A percentile compares a stretch with the other conserved stretches of the same genome.
Evolutionary conservation across 2,888 invertebrate species (phyloP).

Genomic region (Neoascia interrupta): DNA sequence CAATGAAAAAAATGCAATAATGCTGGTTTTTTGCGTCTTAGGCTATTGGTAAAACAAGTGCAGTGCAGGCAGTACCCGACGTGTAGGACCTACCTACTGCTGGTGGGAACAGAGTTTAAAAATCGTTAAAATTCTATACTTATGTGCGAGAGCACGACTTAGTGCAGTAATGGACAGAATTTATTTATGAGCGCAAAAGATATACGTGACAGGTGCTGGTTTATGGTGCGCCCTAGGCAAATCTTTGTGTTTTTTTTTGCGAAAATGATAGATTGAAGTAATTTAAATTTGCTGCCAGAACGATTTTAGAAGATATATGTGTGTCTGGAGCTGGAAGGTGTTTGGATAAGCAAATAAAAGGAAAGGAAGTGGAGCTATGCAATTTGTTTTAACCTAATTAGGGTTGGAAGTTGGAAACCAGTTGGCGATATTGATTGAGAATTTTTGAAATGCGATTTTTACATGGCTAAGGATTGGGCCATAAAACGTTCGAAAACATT

Average conservation of each 20-base stretch:
- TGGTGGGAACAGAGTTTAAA: conserved; percentile 41
- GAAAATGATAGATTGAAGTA: conserved; percentile 47
- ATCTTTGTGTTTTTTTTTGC: no score
- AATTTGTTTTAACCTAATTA: no score
- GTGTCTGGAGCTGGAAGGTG: not conserved
- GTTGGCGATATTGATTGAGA: no score
- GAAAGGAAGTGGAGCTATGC: not conserved
- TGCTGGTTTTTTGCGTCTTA: not conserved
- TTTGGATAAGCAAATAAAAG: not conserved
- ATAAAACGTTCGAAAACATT: no score
- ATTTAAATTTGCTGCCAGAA: no score
- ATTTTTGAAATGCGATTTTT: no score
- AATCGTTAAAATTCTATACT: conserved; percentile 57
- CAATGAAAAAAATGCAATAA: not conserved
- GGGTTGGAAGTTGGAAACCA: no score
- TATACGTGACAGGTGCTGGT: conserved; percentile 65
- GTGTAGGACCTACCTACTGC: conserved; percentile 4
- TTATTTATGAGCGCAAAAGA: conserved; percentile 45
- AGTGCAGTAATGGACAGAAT: conserved; percentile 35
- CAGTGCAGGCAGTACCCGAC: conserved; percentile 31
- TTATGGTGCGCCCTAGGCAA: conserved; percentile 51
- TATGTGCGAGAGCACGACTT: conserved; percentile 55
- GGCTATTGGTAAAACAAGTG: conserved; percentile 27
- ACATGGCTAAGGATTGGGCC: no score
- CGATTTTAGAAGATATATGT: conserved; percentile 2